phyloP scores from a whole-genome alignment of 1,140 invertebrate species.

The Sycobia sp. region DNA sequence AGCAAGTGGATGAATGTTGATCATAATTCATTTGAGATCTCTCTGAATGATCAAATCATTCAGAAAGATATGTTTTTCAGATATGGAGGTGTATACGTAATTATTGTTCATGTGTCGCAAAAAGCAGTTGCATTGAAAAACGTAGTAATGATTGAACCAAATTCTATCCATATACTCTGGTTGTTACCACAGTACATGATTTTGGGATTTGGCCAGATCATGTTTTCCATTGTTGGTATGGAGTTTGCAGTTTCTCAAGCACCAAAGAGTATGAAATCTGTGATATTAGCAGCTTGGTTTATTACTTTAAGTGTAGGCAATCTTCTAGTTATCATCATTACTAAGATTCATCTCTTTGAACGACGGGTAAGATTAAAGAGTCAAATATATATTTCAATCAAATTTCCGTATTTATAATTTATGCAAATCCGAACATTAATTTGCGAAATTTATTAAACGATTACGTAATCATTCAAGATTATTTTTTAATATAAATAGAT shows the following conservation, averaged over 20 bases:
- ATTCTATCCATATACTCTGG: slow-evolving; percentile 79
- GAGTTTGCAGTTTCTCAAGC: slow-evolving; percentile 84
- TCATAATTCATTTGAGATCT: no score
- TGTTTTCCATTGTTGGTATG: slow-evolving; percentile 89
- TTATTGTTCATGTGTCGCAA: slow-evolving; percentile 57
- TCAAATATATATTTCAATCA: no score
- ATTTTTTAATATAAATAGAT: no score
- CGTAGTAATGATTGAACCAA: slow-evolving; percentile 67
- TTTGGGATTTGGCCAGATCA: slow-evolving; percentile 81
- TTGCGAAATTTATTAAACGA: no score
- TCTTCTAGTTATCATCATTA: slow-evolving; percentile 84
- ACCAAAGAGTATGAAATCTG: slow-evolving; percentile 87
- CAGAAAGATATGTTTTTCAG: no score
- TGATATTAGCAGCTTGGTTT: slow-evolving; percentile 87
- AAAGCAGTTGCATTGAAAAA: no score
- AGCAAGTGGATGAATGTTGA: no score
- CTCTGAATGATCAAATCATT: no score
- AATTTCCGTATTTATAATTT: no score
- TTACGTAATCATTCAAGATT: no score
- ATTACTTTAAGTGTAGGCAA: slow-evolving; percentile 90
- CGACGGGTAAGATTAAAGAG: slow-evolving; percentile 66
- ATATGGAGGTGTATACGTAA: slow-evolving; percentile 65
- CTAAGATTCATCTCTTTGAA: slow-evolving; percentile 69
- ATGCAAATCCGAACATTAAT: no score
- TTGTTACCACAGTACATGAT: slow-evolving; percentile 87